Evolutionary conservation across 1,140 invertebrate species (phyloP), one percentile per base, ranked within the genome.

Genomic region (Eciton burchellii): DNA sequence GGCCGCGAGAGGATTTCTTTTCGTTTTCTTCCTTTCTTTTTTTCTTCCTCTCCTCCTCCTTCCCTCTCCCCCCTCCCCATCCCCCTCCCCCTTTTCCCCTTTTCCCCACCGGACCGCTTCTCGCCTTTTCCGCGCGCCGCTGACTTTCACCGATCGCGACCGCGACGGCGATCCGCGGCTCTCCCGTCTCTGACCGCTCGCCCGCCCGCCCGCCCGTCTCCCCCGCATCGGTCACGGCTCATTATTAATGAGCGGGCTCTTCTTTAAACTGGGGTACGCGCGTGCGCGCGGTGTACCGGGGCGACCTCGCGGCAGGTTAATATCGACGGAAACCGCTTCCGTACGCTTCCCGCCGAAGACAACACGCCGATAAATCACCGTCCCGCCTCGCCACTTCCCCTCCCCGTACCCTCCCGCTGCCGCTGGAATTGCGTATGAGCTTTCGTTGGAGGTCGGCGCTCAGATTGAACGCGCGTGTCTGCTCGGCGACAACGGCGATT

Each of bases 1-100:
- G 89, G 89, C 84, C 90, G 77, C 82, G 77, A 82, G 86, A 87
- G n/a, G n/a, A n/a, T n/a, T n/a, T n/a, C n/a, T n/a, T n/a, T n/a
- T 89, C 89, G 91, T 91, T 91, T 90, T 85, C 76, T 81, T 68
- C 73, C 57, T 85, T 72, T 79, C 77, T 74, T n/a, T n/a, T n/a
- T n/a, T n/a, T n/a, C n/a, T n/a, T n/a, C n/a, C n/a, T n/a, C n/a
- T n/a, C n/a, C n/a, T n/a, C n/a, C n/a, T n/a, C n/a, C n/a, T n/a
- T n/a, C n/a, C n/a, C n/a, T n/a, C n/a, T n/a, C n/a, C n/a, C n/a
- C n/a, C n/a, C n/a, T n/a, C n/a, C n/a, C n/a, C n/a, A n/a, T n/a
- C n/a, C n/a, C n/a, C n/a, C n/a, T n/a, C n/a, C n/a, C n/a, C n/a
- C n/a, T n/a, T n/a, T n/a, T n/a, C n/a, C n/a, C n/a, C n/a, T n/a